phyloP scores from a whole-genome alignment of 2,113 vertebrate genomes.

The Atherinomorus stipes region DNA sequence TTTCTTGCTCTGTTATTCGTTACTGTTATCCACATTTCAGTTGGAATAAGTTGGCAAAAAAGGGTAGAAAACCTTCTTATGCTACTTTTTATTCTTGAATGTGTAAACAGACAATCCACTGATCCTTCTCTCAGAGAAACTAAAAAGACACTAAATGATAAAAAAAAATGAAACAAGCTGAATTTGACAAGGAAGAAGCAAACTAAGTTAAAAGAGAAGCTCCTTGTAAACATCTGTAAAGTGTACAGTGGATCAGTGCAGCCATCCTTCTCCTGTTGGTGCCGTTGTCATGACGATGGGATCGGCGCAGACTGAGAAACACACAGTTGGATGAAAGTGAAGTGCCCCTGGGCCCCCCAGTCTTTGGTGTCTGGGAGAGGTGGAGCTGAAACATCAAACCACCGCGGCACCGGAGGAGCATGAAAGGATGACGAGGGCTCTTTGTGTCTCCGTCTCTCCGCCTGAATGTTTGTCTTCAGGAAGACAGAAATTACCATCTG shows the following conservation, averaged over 20 bases:
- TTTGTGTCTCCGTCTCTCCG: constrained; percentile 23
- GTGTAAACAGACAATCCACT: too few species aligned
- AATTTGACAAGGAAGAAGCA: too few species aligned
- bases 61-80: too few species aligned
- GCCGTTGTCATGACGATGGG: constrained; percentile 65
- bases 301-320: constrained; percentile 51
- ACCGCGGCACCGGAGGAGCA: constrained; percentile 39
- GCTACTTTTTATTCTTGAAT: too few species aligned
- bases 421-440: constrained; percentile 39
- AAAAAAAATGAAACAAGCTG: not conserved
- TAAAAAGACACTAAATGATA: too few species aligned
- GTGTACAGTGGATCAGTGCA: constrained; percentile 25
- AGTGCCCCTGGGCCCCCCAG: constrained; percentile 8
- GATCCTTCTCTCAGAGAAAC: too few species aligned
- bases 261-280: constrained; percentile 17
- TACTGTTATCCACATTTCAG: not conserved
- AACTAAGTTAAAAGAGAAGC: too few species aligned
- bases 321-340: constrained; percentile 52
- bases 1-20: not conserved
- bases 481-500: not conserved
- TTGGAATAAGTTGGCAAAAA: not conserved
- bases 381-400: constrained; percentile 52
- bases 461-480: constrained; percentile 8
- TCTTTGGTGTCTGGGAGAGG: constrained; percentile 52
- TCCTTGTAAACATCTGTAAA: constrained; percentile 41